These are phyloP conservation scores for Portevinia maculata DNA, from an alignment of 2,888 invertebrate genomes.

Conservation along the genomic window DNA sequence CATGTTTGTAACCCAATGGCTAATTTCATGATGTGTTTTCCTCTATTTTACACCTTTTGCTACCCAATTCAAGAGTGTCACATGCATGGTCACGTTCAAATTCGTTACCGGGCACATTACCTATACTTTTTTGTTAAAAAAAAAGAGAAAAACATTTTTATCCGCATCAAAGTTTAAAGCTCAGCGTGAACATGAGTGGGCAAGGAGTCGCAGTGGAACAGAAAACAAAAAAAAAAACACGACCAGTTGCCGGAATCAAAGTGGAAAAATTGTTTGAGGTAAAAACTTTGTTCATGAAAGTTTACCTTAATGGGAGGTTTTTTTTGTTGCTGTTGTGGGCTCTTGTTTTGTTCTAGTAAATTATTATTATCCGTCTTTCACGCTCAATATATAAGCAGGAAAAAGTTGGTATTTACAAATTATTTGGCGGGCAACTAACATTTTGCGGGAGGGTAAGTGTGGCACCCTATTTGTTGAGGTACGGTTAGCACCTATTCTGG, in stretches of 20 bases:
- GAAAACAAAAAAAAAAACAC: conserved; percentile 5
- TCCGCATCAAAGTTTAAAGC: conserved; percentile 56
- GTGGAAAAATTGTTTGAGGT: conserved; percentile 40
- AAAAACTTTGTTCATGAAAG: conserved; percentile 61
- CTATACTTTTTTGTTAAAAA: conserved; percentile 16
- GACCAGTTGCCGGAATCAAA: conserved; percentile 60
- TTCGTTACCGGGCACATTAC: conserved; percentile 48
- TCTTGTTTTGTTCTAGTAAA: conserved; percentile 35
- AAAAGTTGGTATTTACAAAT: not conserved
- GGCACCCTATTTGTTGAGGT: not conserved
- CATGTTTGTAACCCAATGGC: conserved; percentile 40
- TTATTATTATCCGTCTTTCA: conserved; percentile 20
- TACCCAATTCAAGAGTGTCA: conserved; percentile 37
- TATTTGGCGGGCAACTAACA: not conserved
- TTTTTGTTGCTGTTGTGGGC: conserved; percentile 3
- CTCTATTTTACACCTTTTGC: conserved; percentile 13
- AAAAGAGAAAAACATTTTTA: conserved; percentile 23
- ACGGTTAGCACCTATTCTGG: too few species aligned
- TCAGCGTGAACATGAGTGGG: conserved; percentile 45
- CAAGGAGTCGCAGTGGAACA: conserved; percentile 40
- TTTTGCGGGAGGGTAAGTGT: too few species aligned
- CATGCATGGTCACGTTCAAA: conserved; percentile 56
- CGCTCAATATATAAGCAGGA: conserved; percentile 8
- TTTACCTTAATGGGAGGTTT: conserved; percentile 40
- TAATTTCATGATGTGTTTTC: conserved; percentile 33